Conservation (phyloP, 1,140 invertebrate species). For the Patella vulgata region DNA sequence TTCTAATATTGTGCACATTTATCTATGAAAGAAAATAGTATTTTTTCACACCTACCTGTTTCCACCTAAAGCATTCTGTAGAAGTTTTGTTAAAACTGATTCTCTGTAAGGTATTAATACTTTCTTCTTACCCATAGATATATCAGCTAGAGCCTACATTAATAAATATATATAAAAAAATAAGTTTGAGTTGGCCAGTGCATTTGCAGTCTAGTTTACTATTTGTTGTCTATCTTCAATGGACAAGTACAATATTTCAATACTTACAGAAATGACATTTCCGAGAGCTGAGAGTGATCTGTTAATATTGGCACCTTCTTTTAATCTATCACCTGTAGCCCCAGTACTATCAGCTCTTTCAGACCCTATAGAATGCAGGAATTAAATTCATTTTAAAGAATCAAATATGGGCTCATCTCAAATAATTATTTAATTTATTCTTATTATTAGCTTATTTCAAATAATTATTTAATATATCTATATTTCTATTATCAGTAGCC, state of each 20-base stretch:
- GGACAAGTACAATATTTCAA: too few relatives aligned
- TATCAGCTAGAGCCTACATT: slow-evolving; percentile 64
- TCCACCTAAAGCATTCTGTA: slow-evolving; percentile 76
- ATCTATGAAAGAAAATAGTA: background rate
- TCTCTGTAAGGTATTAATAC: slow-evolving; percentile 73
- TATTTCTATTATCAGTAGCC: too few relatives aligned
- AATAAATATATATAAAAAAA: slow-evolving; percentile 6
- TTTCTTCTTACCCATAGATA: slow-evolving; percentile 66
- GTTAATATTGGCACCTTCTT: slow-evolving; percentile 77
- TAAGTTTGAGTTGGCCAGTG: too few relatives aligned
- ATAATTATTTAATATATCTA: too few relatives aligned
- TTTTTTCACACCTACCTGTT: slow-evolving; percentile 73
- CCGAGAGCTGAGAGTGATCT: slow-evolving; percentile 74
- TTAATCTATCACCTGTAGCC: slow-evolving; percentile 73
- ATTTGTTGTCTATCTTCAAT: too few relatives aligned
- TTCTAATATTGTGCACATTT: too few relatives aligned
- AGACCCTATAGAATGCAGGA: slow-evolving; percentile 53
- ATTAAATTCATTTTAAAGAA: background rate
- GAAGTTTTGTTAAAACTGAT: slow-evolving; percentile 73
- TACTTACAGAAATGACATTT: slow-evolving; percentile 67
- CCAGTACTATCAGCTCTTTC: slow-evolving; percentile 73
- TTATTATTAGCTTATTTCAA: too few relatives aligned
- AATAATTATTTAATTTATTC: background rate
- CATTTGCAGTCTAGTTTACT: too few relatives aligned
- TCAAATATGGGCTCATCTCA: background rate